Base-by-base conservation (phyloP, 1,140 invertebrate species). In the Heterodera schachtii region DNA sequence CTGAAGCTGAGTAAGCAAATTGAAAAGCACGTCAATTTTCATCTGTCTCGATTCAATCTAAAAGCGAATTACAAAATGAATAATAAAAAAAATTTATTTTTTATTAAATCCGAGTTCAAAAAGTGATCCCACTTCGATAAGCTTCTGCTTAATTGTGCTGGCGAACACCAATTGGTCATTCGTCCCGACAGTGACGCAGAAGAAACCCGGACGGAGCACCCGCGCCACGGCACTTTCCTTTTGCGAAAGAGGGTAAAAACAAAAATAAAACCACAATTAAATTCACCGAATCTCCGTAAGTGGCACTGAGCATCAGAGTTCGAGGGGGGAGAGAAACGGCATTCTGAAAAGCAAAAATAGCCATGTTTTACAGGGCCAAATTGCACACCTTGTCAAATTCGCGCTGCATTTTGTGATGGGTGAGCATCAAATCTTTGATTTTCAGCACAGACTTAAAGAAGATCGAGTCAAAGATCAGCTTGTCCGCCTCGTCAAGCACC, bases 401-500 rank as follows among this genome's bases (percentile, higher is more conserved):
- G 4, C 19, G 57, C 57, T 64, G 57, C 19, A 16, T 11, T 19
- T 64, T 4, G 57, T 64, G 19, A 19, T 64, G 57, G 16, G 13
- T 64, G 57, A 19, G 5, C 57, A 64, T 64, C 8, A 76, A 41
- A 19, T 76, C 46, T 13, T 46, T 46, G 47, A 78, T 41, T 70
- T 78, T 69, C 57, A 78, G 41, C 47, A 78, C 31, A 31, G 52
- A 49, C 47, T 43, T 69, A 6, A 16, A 66, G 31, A 69, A 78
- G 47, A 66, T 43, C 21, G 66, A 66, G 13, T 87, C 87, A 60
- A 85, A 82, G n/a, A 88, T 77, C 77, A 88, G 81, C 71, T 82
- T 77, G 80, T 88, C 87, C 13, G 87, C 87, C 52, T 88, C 87
- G 73, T 88, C 87, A 2, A 88, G 71, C 3, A 88, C 88, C 3